These are phyloP conservation scores for Xenentodon cancila DNA, from an alignment of 2,797 vertebrate species.

Conservation along the genomic window DNA sequence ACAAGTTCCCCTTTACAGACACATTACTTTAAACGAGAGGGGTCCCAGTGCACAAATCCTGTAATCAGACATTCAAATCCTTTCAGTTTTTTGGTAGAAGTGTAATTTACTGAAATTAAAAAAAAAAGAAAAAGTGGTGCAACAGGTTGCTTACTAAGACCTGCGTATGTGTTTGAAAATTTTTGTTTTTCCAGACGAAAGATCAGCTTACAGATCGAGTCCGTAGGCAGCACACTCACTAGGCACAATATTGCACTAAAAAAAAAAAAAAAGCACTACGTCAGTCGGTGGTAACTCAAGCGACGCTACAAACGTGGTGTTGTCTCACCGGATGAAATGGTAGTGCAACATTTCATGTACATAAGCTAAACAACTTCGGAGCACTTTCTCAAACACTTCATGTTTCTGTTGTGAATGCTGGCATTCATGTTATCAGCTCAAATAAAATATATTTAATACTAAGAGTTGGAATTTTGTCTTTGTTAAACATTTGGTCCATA, in stretches of 20 bases:
- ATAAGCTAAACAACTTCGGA: conserved; percentile 19
- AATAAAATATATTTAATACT: conserved; percentile 18
- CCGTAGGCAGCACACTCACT: neutral
- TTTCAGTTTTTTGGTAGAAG: neutral
- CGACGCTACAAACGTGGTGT: neutral
- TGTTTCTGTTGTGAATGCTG: conserved; percentile 70
- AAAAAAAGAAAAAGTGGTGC: neutral
- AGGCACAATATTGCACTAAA: neutral
- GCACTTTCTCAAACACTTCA: conserved; percentile 30
- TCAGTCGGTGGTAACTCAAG: conserved; percentile 5
- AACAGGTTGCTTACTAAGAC: neutral
- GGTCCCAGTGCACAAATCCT: neutral
- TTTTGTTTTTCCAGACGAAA: neutral
- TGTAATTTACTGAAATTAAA: neutral
- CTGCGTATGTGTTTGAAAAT: neutral
- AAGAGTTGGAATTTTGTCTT: neutral
- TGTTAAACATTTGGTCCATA: neutral
- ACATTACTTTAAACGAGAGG: no score
- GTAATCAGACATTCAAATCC: neutral
- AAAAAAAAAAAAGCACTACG: neutral
- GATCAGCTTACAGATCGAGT: neutral
- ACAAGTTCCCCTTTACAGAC: conserved; percentile 23
- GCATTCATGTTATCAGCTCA: conserved; percentile 67
- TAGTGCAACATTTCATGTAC: neutral
- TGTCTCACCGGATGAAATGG: neutral